Conservation (phyloP, 2,113 vertebrate genomes). For the Tupaia tana region DNA sequence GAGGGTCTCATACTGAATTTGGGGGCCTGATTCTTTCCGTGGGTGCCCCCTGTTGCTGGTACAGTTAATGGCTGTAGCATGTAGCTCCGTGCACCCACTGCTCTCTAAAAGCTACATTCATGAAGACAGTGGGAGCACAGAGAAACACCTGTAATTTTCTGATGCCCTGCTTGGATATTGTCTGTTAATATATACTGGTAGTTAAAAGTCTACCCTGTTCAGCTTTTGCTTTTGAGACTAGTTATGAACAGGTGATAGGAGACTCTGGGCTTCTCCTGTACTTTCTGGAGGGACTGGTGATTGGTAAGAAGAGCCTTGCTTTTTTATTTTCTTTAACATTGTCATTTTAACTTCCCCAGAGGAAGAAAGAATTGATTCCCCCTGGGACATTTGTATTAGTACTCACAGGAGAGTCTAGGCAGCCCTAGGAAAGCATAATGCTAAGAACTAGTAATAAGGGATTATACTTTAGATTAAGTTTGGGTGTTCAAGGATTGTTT, state of each 20-base stretch:
- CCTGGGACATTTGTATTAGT: background rate
- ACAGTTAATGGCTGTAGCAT: background rate
- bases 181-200: background rate
- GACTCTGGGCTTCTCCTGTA: background rate
- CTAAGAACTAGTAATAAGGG: background rate
- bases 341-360: background rate
- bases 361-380: background rate
- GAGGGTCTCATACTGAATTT: background rate
- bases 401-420: constrained; percentile 7
- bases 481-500: constrained; percentile 44
- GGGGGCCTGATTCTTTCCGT: background rate
- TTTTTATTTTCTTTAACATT: constrained; percentile 36
- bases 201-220: background rate
- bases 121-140: too few species aligned
- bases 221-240: background rate
- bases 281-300: background rate
- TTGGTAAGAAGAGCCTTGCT: background rate
- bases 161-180: background rate
- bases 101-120: background rate
- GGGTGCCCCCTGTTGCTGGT: background rate
- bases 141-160: background rate
- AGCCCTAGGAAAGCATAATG: background rate
- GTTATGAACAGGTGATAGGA: background rate
- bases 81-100: background rate
- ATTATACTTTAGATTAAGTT: constrained; percentile 50